These are phyloP conservation scores for Zosterops borbonicus DNA, from an alignment of 2,113 vertebrate species.

Conservation along the genomic window DNA sequence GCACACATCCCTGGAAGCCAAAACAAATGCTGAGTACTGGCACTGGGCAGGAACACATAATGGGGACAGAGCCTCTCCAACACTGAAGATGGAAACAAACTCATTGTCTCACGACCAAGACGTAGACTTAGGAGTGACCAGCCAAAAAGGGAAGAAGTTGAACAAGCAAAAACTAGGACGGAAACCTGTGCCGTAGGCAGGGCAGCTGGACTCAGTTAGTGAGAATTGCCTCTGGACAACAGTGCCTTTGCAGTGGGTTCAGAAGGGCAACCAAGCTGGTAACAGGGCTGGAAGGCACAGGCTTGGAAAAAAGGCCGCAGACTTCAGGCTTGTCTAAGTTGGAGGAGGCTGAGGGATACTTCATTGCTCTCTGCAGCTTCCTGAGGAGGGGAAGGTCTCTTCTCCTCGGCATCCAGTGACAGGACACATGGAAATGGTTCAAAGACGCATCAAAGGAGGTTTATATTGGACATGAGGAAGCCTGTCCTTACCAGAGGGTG, in stretches of 20 bases:
- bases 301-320: neutral
- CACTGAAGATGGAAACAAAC: neutral
- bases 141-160: neutral
- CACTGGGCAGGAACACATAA: neutral
- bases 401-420: neutral
- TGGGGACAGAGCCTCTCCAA: fast-evolving
- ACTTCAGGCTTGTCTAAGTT: neutral
- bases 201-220: too few relatives aligned
- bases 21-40: neutral
- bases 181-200: neutral
- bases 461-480: neutral
- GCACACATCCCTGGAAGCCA: neutral
- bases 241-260: neutral
- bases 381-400: neutral
- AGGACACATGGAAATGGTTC: neutral
- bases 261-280: neutral
- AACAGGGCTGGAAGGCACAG: neutral
- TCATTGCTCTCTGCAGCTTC: neutral
- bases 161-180: neutral
- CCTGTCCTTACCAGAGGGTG: neutral
- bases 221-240: neutral
- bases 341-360: neutral
- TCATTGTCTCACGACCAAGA: neutral
- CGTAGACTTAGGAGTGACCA: neutral
- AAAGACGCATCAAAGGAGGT: neutral